A percentile compares a stretch with the other conserved stretches of the same genome.
These are phyloP conservation scores for Circaetus gallicus DNA, from an alignment of 2,113 vertebrate genomes.

Conservation along the genomic window DNA sequence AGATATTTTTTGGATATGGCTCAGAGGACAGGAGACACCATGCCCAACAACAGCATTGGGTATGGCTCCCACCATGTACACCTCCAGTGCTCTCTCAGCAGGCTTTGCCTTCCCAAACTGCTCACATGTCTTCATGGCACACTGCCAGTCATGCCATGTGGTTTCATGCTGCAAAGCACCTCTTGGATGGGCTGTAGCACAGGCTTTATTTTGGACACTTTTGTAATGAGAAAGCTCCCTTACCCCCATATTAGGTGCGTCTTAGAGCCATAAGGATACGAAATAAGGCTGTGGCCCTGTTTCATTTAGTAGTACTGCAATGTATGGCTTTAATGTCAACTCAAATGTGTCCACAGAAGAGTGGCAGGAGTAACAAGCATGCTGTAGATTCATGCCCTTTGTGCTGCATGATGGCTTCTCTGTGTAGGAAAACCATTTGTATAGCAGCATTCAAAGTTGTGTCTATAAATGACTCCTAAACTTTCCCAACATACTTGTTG, in stretches of 20 bases:
- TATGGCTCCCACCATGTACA: neutral
- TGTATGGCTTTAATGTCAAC: neutral
- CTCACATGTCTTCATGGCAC: accelerated
- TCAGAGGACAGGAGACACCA: neutral
- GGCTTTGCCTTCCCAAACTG: neutral
- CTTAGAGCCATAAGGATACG: neutral
- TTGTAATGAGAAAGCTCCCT: neutral
- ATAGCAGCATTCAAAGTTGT: neutral
- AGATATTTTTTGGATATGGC: neutral
- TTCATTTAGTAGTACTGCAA: neutral
- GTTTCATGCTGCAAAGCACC: neutral
- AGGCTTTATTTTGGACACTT: neutral
- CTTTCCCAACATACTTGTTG: neutral
- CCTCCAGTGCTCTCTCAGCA: neutral
- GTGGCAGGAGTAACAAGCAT: neutral
- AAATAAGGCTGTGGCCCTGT: neutral
- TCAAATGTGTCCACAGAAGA: neutral
- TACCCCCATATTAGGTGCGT: neutral
- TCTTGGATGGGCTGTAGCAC: neutral
- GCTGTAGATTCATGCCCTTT: neutral
- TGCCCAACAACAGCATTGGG: neutral
- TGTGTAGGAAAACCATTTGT: neutral
- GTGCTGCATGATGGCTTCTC: neutral
- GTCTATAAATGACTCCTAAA: neutral
- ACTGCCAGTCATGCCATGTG: neutral